phyloP scores from a whole-genome alignment of 2,113 vertebrate genomes.

The Taurulus bubalis region DNA sequence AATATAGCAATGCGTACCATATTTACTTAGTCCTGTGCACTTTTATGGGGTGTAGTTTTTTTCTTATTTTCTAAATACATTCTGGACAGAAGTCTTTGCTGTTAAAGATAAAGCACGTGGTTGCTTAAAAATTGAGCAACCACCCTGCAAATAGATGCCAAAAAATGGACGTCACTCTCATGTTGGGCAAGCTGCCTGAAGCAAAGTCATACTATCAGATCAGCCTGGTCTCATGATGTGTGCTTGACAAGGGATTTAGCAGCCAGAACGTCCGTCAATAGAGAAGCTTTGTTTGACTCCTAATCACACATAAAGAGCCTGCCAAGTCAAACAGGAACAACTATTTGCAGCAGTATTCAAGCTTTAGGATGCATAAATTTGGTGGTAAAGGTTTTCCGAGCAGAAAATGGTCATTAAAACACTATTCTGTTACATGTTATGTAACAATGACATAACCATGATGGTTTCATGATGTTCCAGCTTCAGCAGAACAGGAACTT shows the following conservation, averaged over 20 bases:
- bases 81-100: not conserved
- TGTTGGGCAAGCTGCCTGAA: not conserved
- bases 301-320: slow-evolving; percentile 4
- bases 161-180: not conserved
- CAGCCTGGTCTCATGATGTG: slow-evolving; percentile 11
- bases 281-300: not conserved
- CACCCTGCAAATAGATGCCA: not conserved
- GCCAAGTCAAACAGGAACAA: slow-evolving; percentile 1
- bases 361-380: slow-evolving; percentile 10
- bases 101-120: not conserved
- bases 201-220: slow-evolving; percentile 16
- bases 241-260: slow-evolving; percentile 55
- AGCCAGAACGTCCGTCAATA: slow-evolving; percentile 38
- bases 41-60: not conserved
- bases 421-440: not conserved
- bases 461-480: slow-evolving; percentile 14
- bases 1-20: not conserved
- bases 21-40: not conserved
- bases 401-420: not conserved
- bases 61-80: not conserved
- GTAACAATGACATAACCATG: not conserved
- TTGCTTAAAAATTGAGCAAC: not conserved
- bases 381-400: slow-evolving; percentile 8
- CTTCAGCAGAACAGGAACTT: slow-evolving; percentile 22
- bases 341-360: not conserved